Evolutionary conservation across 2,797 vertebrate genomes (phyloP), one percentile per base, ranked within the genome.

Genomic region (Sebastes nivosus): DNA sequence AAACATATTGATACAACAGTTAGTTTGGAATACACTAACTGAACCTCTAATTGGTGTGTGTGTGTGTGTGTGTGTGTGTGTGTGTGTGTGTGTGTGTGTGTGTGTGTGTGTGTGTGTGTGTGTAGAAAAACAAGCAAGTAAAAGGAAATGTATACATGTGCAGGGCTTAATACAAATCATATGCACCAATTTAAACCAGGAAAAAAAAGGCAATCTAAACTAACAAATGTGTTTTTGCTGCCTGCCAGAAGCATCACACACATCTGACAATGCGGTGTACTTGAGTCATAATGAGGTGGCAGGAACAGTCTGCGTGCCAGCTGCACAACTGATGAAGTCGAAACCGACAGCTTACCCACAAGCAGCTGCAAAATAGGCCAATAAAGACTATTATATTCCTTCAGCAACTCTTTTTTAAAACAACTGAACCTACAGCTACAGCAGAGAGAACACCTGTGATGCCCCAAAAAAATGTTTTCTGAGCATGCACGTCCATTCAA

Each of bases 301-400:
- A 86, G 58, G 38, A 82, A 58, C 52, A 68, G 63, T 27, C 24
- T 82, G 74, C 73, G 24, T 61, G 66, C 42, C 83, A 86, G 70
- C 57, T 79, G 80, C 42, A 30, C 32, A 57, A 50, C 72, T 73
- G 65, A 77, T 6, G 52, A 79, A 73, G 80, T 20, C 42, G 12
- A 79, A 80, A 72, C 64, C 1, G 24, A 63, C 68, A 85, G 63
- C 25, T 76, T 55, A 54, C 30, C 59, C 50, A 72, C 55, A 74
- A 65, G 22, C 77, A 76, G 72, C 79, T 54, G 6, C 29, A 73
- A 72, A 63, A 72, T 22, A 25, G n/a, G 20, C 10, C 59, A 72
- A 25, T 29, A 36, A 78, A 30, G 22, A 69, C 12, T 22, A 30
- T 63, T 63, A 11, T 22, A 10, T 64, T 73, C 64, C 42, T 77